Conservation (phyloP, 2,113 vertebrate species). For the Osmerus eperlanus region DNA sequence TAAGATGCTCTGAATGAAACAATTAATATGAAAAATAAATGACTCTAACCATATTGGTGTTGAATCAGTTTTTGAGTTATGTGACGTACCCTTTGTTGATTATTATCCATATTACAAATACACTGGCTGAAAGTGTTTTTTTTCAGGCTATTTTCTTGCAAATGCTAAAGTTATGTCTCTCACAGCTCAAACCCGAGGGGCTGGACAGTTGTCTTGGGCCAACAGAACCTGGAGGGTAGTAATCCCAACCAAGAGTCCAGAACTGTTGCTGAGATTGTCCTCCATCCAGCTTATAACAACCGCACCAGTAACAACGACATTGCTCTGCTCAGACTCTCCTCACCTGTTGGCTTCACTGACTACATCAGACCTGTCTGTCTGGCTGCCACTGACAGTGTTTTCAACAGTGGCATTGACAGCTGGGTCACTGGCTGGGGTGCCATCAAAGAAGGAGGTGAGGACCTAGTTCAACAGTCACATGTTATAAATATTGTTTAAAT, state of each 20-base stretch:
- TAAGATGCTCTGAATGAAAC: too few relatives aligned
- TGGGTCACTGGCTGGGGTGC: conserved; percentile 83
- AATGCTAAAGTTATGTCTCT: too few relatives aligned
- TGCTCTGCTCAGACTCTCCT: conserved; percentile 61
- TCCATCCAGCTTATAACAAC: conserved; percentile 45
- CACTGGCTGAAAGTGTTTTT: too few relatives aligned
- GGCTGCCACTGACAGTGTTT: conserved; percentile 60
- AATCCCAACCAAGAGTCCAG: conserved; percentile 26
- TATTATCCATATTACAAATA: too few relatives aligned
- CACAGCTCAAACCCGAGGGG: too few relatives aligned
- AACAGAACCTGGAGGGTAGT: not conserved
- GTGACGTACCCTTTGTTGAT: too few relatives aligned
- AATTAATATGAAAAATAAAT: too few relatives aligned
- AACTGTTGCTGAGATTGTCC: conserved; percentile 26
- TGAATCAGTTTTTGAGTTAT: too few relatives aligned
- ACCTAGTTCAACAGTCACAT: too few relatives aligned
- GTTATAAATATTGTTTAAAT: too few relatives aligned
- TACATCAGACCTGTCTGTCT: conserved; percentile 73
- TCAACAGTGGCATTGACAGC: conserved; percentile 52
- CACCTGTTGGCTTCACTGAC: conserved; percentile 50
- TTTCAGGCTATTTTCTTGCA: too few relatives aligned
- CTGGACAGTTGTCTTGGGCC: conserved; percentile 34
- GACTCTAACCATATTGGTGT: too few relatives aligned
- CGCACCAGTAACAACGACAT: conserved; percentile 63
- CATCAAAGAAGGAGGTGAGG: conserved; percentile 59